Evolutionary conservation across 2,797 vertebrate species (phyloP), one percentile per base, ranked within the genome.

Genomic region (Artibeus jamaicensis): DNA sequence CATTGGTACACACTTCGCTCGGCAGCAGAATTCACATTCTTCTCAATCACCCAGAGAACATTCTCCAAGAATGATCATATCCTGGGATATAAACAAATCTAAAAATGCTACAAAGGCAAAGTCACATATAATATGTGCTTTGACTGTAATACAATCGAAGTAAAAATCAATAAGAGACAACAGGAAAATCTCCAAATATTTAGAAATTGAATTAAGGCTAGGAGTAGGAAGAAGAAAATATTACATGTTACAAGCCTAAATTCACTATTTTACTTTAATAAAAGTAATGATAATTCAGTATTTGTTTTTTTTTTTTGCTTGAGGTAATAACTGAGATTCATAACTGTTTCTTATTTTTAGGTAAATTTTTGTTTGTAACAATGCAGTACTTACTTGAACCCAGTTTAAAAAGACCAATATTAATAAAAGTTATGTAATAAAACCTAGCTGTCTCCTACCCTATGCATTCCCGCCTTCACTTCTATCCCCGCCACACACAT

Each of bases 151-250:
- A 83, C 42, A 93, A 85, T 65, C 65, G 78, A 79, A 67, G 50
- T 76, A 84, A 86, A 94, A 89, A 86, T 86, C 83, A 94, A 1
- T 79, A 95, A 68, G 1, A 83, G 57, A 73, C 53, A 86, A 74
- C 10, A 87, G 82, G 37, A 90, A 50, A 94, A 39, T 86, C 50
- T 90, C 29, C 18, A 65, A 50, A 87, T n/a, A 50, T 15, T 9
- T 44, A 39, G 24, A 84, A 79, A 59, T 85, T 53, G 93, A 89
- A 92, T 71, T 68, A 62, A 90, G 77, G n/a, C 29, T 44, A 26
- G 0, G 19, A 92, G 0, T 11, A 73, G 91, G 83, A 12, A 62
- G 0, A 3, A 94, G 50, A 65, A 5, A 1, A 73, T 9, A 93
- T 16, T 59, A 59, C 12, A 14, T 77, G 26, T 8, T 15, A 1